These are phyloP conservation scores for Eclectus roratus DNA, from an alignment of 2,113 vertebrate species.

Conservation along the genomic window DNA sequence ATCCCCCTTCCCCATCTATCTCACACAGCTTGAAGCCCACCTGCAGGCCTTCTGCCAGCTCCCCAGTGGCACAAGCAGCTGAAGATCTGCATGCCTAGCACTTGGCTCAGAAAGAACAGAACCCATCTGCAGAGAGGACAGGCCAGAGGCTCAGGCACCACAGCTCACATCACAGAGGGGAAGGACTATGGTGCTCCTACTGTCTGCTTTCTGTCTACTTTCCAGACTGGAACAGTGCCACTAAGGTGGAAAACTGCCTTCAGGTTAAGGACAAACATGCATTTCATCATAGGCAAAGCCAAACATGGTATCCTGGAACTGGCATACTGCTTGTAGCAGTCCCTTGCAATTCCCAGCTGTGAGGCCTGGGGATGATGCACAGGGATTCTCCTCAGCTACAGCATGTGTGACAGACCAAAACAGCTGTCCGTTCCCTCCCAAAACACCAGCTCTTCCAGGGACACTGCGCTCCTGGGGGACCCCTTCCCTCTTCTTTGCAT, in stretches of 20 bases:
- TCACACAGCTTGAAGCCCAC: background rate
- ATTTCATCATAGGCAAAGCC: background rate
- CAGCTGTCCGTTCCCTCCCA: fast-evolving
- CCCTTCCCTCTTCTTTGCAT: background rate
- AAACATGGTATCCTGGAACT: background rate
- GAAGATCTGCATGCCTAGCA: background rate
- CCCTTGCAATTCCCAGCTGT: background rate
- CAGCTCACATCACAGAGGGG: background rate
- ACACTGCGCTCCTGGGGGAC: background rate
- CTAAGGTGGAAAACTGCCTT: background rate
- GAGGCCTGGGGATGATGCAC: fast-evolving
- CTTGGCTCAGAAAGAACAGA: background rate
- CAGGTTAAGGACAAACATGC: background rate
- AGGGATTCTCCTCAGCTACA: background rate
- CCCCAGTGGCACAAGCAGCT: background rate
- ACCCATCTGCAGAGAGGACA: background rate
- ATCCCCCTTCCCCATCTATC: background rate
- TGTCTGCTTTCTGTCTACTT: too few species aligned
- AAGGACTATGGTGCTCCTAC: background rate
- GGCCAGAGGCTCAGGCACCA: background rate
- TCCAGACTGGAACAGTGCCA: background rate
- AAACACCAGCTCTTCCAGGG: background rate
- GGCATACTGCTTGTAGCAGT: background rate
- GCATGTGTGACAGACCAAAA: background rate
- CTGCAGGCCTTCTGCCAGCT: background rate